Percentiles rank a stretch among this genome's conserved stretches.
Evolutionary conservation across 2,888 invertebrate genomes (phyloP).

Genomic region (Apantesis nais): DNA sequence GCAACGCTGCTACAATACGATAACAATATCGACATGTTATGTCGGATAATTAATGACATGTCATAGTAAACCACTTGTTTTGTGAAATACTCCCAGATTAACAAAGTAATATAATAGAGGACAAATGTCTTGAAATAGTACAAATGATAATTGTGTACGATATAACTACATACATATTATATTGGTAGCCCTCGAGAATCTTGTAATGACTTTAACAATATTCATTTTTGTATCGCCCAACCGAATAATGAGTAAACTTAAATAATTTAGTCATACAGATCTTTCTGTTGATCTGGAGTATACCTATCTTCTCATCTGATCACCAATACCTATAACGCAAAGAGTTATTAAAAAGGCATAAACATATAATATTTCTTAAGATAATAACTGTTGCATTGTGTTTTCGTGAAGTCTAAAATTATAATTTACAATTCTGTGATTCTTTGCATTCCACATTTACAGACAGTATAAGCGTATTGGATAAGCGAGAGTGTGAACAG

Average conservation of each 20-base stretch:
- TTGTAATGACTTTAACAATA: background rate
- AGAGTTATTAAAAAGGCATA: background rate
- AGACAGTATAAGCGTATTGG: background rate
- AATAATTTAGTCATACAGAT: too few species aligned
- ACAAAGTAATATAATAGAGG: background rate
- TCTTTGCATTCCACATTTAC: background rate
- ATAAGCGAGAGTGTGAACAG: conserved; percentile 3
- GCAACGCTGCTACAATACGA: background rate
- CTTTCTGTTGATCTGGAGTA: too few species aligned
- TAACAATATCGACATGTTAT: background rate
- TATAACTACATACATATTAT: background rate
- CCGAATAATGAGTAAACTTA: too few species aligned
- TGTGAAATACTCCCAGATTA: background rate
- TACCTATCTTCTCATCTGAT: background rate
- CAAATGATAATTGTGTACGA: background rate
- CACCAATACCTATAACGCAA: background rate
- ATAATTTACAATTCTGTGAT: background rate
- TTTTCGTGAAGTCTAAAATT: background rate
- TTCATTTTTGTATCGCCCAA: background rate
- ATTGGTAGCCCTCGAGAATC: background rate
- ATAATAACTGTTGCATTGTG: background rate
- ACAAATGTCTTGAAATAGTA: background rate
- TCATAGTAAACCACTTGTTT: background rate
- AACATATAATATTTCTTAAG: background rate
- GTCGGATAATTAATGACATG: background rate